phyloP scores from a whole-genome alignment of 2,113 vertebrate species.

The Symphodus melops region DNA sequence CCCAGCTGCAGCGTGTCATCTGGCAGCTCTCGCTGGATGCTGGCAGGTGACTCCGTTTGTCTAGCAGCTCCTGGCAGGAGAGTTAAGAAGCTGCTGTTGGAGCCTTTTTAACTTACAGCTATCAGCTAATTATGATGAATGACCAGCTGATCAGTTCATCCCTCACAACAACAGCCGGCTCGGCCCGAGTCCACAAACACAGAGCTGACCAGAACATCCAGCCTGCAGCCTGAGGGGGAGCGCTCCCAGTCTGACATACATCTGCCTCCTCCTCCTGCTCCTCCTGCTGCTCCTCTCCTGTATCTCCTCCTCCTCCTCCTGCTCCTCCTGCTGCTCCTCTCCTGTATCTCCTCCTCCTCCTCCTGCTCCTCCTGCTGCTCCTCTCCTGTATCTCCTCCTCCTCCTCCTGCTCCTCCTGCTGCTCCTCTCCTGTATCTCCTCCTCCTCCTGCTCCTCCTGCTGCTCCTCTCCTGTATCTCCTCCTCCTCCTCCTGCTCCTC shows the following conservation, averaged over 20 bases:
- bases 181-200: not conserved
- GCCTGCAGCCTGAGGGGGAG: slow-evolving; percentile 8
- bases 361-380: no score
- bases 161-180: slow-evolving; percentile 3
- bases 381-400: slow-evolving; percentile 15
- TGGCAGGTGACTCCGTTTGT: slow-evolving; percentile 40
- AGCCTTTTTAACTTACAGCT: slow-evolving; percentile 31
- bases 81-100: slow-evolving; percentile 19
- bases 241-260: slow-evolving; percentile 15
- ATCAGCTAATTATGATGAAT: slow-evolving; percentile 51
- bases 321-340: no score
- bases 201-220: slow-evolving; percentile 18
- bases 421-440: slow-evolving; percentile 2
- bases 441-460: no score
- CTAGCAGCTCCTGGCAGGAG: slow-evolving; percentile 49
- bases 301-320: slow-evolving; percentile 23
- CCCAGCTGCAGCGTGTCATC: not conserved
- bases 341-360: slow-evolving; percentile 14
- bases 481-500: slow-evolving; percentile 28
- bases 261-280: slow-evolving; percentile 13
- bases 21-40: slow-evolving; percentile 14
- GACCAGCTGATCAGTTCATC: slow-evolving; percentile 25
- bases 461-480: not conserved
- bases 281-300: not conserved
- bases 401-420: no score